Percentiles rank a stretch among this genome's conserved stretches.
phyloP scores from a whole-genome alignment of 2,888 invertebrate species.

The Erebia aethiops region DNA sequence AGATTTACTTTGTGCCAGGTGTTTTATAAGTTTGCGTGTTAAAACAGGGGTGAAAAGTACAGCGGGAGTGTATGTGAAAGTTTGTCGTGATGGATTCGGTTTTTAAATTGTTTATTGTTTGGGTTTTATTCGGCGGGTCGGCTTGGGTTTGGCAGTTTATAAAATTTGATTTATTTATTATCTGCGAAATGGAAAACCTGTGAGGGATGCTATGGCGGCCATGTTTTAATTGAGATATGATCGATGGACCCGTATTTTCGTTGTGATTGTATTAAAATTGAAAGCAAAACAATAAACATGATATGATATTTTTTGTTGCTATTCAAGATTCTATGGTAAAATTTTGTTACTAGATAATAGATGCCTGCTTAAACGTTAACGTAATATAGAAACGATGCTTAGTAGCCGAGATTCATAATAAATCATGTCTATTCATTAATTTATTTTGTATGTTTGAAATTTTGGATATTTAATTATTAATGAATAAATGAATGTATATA shows the following conservation, averaged over 20 bases:
- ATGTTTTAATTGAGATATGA: conserved; percentile 21
- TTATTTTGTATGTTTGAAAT: no score
- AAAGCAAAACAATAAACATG: not conserved
- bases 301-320: not conserved
- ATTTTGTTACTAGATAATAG: no score
- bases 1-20: conserved; percentile 42
- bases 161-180: conserved; percentile 38
- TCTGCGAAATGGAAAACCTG: conserved; percentile 29
- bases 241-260: conserved; percentile 14
- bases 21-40: conserved; percentile 25
- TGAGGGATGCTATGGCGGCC: conserved; percentile 11
- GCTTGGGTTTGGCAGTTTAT: conserved; percentile 41
- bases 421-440: no score
- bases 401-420: no score
- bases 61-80: conserved; percentile 52
- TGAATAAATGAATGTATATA: no score
- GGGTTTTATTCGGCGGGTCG: conserved; percentile 35
- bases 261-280: conserved; percentile 7
- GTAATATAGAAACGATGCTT: no score
- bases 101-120: conserved; percentile 67
- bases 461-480: no score
- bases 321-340: no score
- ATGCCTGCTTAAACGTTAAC: no score
- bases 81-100: conserved; percentile 67
- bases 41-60: conserved; percentile 44